Evolutionary conservation across 2,888 invertebrate genomes (phyloP).

Genomic region (Napeogenes sylphis): DNA sequence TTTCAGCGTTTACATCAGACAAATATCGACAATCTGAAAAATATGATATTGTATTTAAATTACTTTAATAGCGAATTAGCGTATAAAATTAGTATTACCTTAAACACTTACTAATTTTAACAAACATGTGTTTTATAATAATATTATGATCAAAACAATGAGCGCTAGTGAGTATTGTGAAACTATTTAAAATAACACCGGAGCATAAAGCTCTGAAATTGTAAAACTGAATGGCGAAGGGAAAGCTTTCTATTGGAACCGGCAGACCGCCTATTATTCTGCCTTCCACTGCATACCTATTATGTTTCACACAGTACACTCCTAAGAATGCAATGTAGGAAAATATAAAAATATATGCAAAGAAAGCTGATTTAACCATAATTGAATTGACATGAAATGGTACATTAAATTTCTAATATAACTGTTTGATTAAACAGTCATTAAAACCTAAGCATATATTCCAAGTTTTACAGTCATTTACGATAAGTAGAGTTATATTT

Average conservation of each 20-base stretch:
- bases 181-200: slow-evolving; percentile 53
- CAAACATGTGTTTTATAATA: slow-evolving; percentile 42
- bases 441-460: too few relatives aligned
- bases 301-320: slow-evolving; percentile 10
- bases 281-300: slow-evolving; percentile 21
- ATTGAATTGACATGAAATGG: background rate
- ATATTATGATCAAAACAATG: slow-evolving; percentile 55
- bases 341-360: slow-evolving; percentile 1
- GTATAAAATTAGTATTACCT: background rate
- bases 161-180: slow-evolving; percentile 53
- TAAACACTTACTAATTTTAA: slow-evolving; percentile 44
- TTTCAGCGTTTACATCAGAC: slow-evolving; percentile 42
- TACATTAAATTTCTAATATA: background rate
- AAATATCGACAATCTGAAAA: slow-evolving; percentile 50
- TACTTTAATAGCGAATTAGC: too few relatives aligned
- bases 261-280: slow-evolving; percentile 52
- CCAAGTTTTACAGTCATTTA: too few relatives aligned
- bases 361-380: slow-evolving; percentile 8
- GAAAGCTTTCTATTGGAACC: slow-evolving; percentile 42
- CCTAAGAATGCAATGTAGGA: slow-evolving; percentile 16
- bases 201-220: slow-evolving; percentile 53
- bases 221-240: slow-evolving; percentile 50
- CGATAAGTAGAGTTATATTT: background rate
- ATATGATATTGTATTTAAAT: background rate
- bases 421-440: too few relatives aligned